Evolutionary conservation across 2,888 invertebrate species (phyloP).

Genomic region (Tetragnatha montana): DNA sequence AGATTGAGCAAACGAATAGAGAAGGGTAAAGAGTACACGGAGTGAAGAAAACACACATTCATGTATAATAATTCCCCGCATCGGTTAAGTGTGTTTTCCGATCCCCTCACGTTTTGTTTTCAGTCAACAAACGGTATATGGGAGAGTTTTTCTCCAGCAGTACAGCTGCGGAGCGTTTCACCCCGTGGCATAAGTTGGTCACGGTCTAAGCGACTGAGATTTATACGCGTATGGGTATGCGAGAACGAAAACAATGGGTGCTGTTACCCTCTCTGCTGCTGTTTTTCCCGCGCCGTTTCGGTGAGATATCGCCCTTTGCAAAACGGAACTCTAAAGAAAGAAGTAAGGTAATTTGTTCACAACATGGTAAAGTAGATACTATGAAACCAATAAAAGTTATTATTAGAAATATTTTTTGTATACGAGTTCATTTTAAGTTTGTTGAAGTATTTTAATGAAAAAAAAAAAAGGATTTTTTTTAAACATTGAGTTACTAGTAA

Average conservation of each 20-base stretch:
- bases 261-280: neutral
- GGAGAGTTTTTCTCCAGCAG: conserved; percentile 1
- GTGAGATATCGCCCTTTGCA: too few species aligned
- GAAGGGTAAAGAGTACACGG: neutral
- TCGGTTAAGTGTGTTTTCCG: conserved; percentile 6
- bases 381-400: too few species aligned
- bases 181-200: conserved; percentile 56
- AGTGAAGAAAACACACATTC: neutral
- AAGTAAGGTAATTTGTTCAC: too few species aligned
- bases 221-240: conserved; percentile 33
- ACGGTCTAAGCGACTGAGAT: conserved; percentile 50
- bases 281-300: too few species aligned
- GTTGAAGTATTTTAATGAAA: too few species aligned
- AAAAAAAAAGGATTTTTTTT: too few species aligned
- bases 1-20: neutral
- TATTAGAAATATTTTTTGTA: too few species aligned
- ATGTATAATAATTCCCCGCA: conserved; percentile 7
- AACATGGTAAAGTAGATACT: too few species aligned
- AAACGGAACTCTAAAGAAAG: too few species aligned
- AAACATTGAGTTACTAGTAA: too few species aligned
- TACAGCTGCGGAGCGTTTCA: conserved; percentile 39
- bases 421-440: too few species aligned
- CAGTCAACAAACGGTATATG: conserved; percentile 34
- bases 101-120: neutral
- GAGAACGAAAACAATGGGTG: conserved; percentile 30